These are phyloP conservation scores for Chiroxiphia lanceolata DNA, from an alignment of 2,797 vertebrate species.

Conservation along the genomic window DNA sequence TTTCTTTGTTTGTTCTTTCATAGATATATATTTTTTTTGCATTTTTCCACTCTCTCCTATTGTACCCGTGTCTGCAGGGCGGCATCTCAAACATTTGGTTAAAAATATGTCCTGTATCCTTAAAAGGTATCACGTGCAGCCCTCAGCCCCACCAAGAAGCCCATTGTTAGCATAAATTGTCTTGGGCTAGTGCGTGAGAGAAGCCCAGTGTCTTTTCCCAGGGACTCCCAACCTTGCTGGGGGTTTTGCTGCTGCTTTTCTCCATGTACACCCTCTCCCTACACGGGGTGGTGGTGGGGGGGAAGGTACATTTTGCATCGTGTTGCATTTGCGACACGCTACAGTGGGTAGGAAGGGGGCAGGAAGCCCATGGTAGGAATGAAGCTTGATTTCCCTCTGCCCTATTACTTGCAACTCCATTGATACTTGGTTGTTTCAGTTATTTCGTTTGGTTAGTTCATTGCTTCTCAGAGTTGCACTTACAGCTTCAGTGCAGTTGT, in stretches of 20 bases:
- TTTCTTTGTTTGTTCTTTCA: neutral
- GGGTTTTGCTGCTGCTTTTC: neutral
- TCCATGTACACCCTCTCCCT: neutral
- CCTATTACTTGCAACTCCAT: neutral
- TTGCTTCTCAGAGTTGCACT: neutral
- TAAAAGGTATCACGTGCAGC: accelerated
- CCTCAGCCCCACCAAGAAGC: neutral
- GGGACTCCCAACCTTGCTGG: neutral
- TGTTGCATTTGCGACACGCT: neutral
- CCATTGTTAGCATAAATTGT: accelerated
- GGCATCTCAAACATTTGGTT: neutral
- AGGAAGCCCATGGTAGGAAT: neutral
- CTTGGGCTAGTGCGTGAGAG: no score
- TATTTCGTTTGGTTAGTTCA: neutral
- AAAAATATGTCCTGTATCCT: neutral
- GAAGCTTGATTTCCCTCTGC: neutral
- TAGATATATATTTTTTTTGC: no score
- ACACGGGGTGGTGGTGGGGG: no score
- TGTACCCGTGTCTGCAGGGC: neutral
- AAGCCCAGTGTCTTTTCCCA: accelerated
- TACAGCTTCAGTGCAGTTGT: neutral
- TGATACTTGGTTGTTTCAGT: neutral
- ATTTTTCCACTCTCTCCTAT: neutral
- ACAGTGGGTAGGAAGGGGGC: neutral
- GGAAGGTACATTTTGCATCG: accelerated